These are phyloP conservation scores for Zygogramma bicolorata DNA, from an alignment of 2,888 invertebrate species.

Conservation along the genomic window DNA sequence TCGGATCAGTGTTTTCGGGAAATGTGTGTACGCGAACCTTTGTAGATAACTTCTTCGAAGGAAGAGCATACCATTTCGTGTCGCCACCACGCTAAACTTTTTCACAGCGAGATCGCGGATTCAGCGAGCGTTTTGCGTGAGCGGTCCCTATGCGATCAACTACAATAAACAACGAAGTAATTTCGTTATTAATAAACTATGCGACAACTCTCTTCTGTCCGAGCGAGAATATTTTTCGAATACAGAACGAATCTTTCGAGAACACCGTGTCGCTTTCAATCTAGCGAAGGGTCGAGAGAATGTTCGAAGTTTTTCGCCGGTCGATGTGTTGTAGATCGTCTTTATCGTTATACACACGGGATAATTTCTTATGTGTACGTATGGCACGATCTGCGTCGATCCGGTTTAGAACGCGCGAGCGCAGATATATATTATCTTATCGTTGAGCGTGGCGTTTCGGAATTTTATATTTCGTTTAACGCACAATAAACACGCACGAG, in stretches of 20 bases:
- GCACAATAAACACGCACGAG: not conserved
- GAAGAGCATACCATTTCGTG: no score
- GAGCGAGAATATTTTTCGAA: conserved; percentile 23
- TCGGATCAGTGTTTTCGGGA: no score
- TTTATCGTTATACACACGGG: not conserved
- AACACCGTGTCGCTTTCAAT: conserved; percentile 25
- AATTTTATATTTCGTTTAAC: not conserved
- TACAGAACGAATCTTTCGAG: not conserved
- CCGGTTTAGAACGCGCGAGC: not conserved
- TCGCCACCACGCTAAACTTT: not conserved
- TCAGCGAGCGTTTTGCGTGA: conserved; percentile 6
- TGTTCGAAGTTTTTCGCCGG: not conserved
- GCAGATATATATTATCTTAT: not conserved
- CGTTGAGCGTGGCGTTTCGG: conserved; percentile 8
- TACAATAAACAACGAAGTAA: not conserved
- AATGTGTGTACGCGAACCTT: no score
- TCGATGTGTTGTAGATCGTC: not conserved
- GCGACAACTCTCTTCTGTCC: conserved; percentile 25
- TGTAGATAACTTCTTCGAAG: no score
- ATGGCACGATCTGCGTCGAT: not conserved
- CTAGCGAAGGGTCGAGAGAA: conserved; percentile 25
- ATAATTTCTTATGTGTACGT: not conserved
- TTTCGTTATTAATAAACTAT: conserved; percentile 1
- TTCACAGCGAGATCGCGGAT: not conserved
- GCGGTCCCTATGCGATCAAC: conserved; percentile 13